phyloP scores from a whole-genome alignment of 1,140 invertebrate genomes.

The Ectropis grisescens region DNA sequence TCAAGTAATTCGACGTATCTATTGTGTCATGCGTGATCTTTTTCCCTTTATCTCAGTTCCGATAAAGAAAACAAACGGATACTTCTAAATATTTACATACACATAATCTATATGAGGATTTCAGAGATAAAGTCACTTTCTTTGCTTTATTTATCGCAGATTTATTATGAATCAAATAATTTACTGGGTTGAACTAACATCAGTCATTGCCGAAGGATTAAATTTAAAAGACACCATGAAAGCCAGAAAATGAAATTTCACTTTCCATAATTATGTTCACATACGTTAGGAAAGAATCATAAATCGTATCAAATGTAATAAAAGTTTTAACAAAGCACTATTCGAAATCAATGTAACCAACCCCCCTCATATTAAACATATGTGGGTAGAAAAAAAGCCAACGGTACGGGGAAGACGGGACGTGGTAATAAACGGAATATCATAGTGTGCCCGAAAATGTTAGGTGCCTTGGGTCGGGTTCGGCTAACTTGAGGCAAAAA shows the following conservation, averaged over 20 bases:
- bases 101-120: too few species aligned
- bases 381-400: slow-evolving; percentile 41
- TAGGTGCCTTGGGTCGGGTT: not conserved
- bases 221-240: not conserved
- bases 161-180: too few species aligned
- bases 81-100: too few species aligned
- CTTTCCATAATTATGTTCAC: not conserved
- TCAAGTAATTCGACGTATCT: too few species aligned
- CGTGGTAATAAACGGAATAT: slow-evolving; percentile 35
- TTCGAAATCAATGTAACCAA: slow-evolving; percentile 19
- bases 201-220: too few species aligned
- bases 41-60: too few species aligned
- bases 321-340: slow-evolving; percentile 17
- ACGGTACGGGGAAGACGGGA: slow-evolving; percentile 14
- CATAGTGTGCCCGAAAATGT: slow-evolving; percentile 25
- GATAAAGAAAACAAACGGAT: too few species aligned
- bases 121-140: too few species aligned
- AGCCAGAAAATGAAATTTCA: not conserved
- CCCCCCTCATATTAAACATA: slow-evolving; percentile 25
- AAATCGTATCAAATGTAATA: slow-evolving; percentile 2
- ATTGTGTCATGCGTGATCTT: too few species aligned
- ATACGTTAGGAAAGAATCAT: too few species aligned
- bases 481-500: slow-evolving; percentile 21
- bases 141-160: too few species aligned
- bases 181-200: too few species aligned